Percentiles rank a stretch among this genome's conserved stretches.
These are phyloP conservation scores for Nezara viridula DNA, from an alignment of 2,888 invertebrate species.

Conservation along the genomic window DNA sequence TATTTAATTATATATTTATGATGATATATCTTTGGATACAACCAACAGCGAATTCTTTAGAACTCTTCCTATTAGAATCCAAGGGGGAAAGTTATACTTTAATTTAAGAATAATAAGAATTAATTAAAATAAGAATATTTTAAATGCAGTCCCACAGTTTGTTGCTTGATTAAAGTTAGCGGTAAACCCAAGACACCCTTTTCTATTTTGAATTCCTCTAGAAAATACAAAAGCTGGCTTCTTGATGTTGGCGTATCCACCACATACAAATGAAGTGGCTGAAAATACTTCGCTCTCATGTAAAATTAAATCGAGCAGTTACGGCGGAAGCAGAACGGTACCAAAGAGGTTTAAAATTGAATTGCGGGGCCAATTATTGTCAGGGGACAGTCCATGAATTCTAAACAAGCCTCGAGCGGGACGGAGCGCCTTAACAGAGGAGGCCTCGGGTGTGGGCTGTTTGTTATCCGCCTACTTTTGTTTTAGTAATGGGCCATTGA, in stretches of 20 bases:
- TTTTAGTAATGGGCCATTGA: slow-evolving; percentile 22
- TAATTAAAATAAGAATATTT: too few relatives aligned
- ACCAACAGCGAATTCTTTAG: too few relatives aligned
- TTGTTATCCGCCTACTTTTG: slow-evolving; percentile 3
- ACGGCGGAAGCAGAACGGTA: background rate
- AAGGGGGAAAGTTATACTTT: too few relatives aligned
- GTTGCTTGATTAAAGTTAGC: background rate
- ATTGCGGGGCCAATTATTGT: slow-evolving; percentile 28
- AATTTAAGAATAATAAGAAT: too few relatives aligned
- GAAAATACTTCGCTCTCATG: slow-evolving; percentile 25
- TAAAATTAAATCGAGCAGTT: background rate
- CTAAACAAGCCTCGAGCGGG: background rate
- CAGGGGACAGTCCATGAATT: slow-evolving; percentile 32
- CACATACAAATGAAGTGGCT: background rate
- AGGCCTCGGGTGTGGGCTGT: background rate
- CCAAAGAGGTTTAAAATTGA: slow-evolving; percentile 34
- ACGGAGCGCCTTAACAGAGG: background rate
- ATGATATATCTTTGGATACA: too few relatives aligned
- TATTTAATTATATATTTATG: too few relatives aligned
- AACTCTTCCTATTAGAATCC: too few relatives aligned
- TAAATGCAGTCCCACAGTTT: too few relatives aligned
- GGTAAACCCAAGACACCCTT: background rate
- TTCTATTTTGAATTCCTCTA: background rate
- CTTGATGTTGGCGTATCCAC: background rate
- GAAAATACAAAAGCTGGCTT: background rate